phyloP scores from a whole-genome alignment of 2,797 vertebrate genomes.

The Orientallactaga sibirica region DNA sequence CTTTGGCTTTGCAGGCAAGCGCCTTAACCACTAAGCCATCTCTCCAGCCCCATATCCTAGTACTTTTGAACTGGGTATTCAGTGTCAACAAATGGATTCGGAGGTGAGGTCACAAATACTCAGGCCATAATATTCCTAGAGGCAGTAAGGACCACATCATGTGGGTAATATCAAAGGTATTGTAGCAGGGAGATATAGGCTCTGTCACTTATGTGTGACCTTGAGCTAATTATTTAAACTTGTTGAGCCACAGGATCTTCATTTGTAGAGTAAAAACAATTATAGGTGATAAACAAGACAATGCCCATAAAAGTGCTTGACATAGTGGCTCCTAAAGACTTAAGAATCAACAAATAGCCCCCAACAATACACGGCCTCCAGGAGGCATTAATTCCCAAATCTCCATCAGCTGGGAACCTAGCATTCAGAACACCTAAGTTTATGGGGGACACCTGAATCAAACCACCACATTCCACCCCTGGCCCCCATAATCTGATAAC shows the following conservation, averaged over 20 bases:
- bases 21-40: too few species aligned
- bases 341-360: constrained; percentile 27
- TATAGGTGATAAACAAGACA: constrained; percentile 30
- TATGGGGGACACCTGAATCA: too few species aligned
- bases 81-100: neutral
- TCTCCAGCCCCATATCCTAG: neutral
- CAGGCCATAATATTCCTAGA: neutral
- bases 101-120: neutral
- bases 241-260: neutral
- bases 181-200: too few species aligned
- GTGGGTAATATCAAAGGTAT: too few species aligned
- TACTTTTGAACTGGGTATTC: neutral
- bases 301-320: neutral
- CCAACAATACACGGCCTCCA: too few species aligned
- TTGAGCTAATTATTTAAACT: constrained; percentile 8
- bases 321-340: neutral
- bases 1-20: too few species aligned
- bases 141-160: neutral
- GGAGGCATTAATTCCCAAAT: too few species aligned
- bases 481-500: too few species aligned
- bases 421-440: too few species aligned
- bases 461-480: too few species aligned
- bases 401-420: too few species aligned
- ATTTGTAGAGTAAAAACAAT: constrained; percentile 8
- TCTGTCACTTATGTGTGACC: neutral